A percentile compares a stretch with the other conserved stretches of the same genome.
Evolutionary conservation across 2,797 vertebrate species (phyloP).

Genomic region (Gallinago nigripennis): DNA sequence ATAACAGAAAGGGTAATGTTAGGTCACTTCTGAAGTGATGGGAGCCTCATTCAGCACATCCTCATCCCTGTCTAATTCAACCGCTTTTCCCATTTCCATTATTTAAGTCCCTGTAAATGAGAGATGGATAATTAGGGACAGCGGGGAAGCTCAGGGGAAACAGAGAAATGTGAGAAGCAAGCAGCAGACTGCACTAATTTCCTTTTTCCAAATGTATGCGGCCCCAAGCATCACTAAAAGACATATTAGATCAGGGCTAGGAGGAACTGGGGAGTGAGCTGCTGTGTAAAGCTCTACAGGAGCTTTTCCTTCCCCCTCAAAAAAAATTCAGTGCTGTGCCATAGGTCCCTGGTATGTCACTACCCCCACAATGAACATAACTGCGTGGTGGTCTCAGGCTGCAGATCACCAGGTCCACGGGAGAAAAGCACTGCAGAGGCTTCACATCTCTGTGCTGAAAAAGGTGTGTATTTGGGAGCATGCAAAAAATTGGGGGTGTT

Average conservation of each 20-base stretch:
- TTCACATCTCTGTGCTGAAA: not conserved
- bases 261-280: not conserved
- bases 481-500: not conserved
- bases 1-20: not conserved
- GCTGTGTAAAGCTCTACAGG: not conserved
- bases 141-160: not conserved
- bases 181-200: not conserved
- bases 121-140: constrained; percentile 14
- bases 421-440: not conserved
- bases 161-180: not conserved
- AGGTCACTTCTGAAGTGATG: not conserved
- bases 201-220: not conserved
- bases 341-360: not conserved
- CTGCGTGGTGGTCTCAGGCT: not conserved
- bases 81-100: not conserved
- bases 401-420: not conserved
- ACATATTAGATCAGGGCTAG: not conserved
- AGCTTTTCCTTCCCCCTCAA: not conserved
- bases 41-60: not conserved
- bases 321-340: not conserved
- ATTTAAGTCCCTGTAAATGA: not conserved
- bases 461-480: not conserved
- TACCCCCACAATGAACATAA: not conserved
- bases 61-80: not conserved
- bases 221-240: constrained; percentile 32